These are phyloP conservation scores for Nansenia antarctica DNA, from an alignment of 2,113 vertebrate species.

Conservation along the genomic window DNA sequence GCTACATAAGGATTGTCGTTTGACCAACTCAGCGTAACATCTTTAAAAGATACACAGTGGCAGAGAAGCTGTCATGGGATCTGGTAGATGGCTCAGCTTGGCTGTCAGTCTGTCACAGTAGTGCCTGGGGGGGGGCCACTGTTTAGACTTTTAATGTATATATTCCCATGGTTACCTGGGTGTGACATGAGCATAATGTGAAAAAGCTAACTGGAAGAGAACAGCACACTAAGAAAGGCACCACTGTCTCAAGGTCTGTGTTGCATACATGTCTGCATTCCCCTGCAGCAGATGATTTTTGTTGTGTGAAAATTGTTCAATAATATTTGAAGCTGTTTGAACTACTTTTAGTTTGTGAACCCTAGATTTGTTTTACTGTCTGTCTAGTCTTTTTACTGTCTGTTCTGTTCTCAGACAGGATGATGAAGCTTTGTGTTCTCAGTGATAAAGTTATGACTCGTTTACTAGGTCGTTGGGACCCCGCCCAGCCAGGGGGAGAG, in stretches of 20 bases:
- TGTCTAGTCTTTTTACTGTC: no score
- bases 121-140: background rate
- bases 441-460: background rate
- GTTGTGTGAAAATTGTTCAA: no score
- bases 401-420: background rate
- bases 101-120: background rate
- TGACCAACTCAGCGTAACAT: background rate
- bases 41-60: background rate
- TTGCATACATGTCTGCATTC: no score
- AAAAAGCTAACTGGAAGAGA: no score
- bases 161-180: constrained; percentile 5
- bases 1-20: background rate
- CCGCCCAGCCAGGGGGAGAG: background rate
- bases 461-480: constrained; percentile 1
- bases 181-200: background rate
- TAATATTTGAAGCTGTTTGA: no score
- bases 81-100: background rate
- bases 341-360: no score
- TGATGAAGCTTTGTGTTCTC: no score
- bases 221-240: no score
- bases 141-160: constrained; percentile 10
- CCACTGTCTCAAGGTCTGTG: no score
- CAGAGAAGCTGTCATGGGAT: background rate
- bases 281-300: no score
- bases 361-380: no score